Base-by-base conservation (phyloP, 1,140 invertebrate species). In the Calosoma granatense region DNA sequence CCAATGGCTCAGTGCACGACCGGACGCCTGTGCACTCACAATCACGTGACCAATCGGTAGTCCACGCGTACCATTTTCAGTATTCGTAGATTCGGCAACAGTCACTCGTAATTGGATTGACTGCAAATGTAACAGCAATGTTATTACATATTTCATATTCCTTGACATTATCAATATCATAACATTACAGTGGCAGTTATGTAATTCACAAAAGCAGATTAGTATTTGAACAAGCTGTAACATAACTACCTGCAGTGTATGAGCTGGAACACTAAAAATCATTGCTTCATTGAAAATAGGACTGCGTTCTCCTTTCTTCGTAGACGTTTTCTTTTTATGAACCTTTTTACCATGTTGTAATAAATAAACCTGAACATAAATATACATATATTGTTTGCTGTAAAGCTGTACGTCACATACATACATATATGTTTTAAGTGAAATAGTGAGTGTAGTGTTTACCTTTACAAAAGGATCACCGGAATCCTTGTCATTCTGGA, bases 251-350 rank as follows among this genome's bases (percentile, higher is more conserved):
- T 82, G 79, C 57, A 85, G 64, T 51, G 77, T 71, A 58, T 84
- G 79, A 6, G 81, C 79, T 61, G 86, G 84, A 20, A 89, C 81
- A 59, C 77, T 85, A 67, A 89, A 88, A 60, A 87, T 88, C 74
- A 89, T 87, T 0, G 86, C 81, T 67, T 88, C 87, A 67, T 89
- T 89, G 69, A 87, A 89, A 51, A 87, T 87, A 1, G 85, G 85
- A 65, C 82, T 81, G 23, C 78, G 76, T 54, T 88, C 85, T 26
- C 78, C 79, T 58, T 78, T 79, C 61, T 87, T 87, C 15, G 81
- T 75, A 1, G 83, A 83, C 1, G 86, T 88, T 57, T 81, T 85
- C 67, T 88, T 88, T 69, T 88, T 88, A 60, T 85, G 81, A 36
- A 88, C 76, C 70, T 87, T 87, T 64, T 87, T 86, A 2, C 84